phyloP scores from a whole-genome alignment of 2,113 vertebrate species.

The Sturnira hondurensis region DNA sequence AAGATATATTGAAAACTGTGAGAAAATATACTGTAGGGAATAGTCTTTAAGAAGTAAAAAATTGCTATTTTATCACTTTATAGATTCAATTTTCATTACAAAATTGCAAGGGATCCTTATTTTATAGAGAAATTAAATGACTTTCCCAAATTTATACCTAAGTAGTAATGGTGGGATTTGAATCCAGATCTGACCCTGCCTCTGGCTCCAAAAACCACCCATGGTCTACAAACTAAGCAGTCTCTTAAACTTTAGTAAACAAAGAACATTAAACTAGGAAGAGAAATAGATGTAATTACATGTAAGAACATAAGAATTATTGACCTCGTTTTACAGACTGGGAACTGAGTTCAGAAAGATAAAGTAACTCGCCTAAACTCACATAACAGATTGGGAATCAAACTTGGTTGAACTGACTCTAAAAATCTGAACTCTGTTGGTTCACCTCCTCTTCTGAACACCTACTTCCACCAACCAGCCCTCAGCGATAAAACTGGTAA shows the following conservation, averaged over 20 bases:
- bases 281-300: neutral
- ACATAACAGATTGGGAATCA: neutral
- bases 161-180: neutral
- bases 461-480: neutral
- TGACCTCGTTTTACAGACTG: neutral
- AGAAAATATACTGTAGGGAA: neutral
- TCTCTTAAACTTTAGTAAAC: neutral
- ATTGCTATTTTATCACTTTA: neutral
- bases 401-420: neutral
- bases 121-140: neutral
- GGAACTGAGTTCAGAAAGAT: neutral
- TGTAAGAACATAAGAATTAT: neutral
- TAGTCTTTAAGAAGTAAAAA: conserved; percentile 37
- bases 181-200: neutral
- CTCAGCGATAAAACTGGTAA: neutral
- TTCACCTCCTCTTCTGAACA: neutral
- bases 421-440: neutral
- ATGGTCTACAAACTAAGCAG: neutral
- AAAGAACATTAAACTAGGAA: neutral
- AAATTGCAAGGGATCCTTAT: neutral
- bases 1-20: neutral
- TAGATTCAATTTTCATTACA: neutral
- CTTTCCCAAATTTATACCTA: conserved; percentile 1
- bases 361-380: neutral
- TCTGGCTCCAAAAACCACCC: neutral